Conservation (phyloP, 2,113 vertebrate genomes). For the Penelope pileata region DNA sequence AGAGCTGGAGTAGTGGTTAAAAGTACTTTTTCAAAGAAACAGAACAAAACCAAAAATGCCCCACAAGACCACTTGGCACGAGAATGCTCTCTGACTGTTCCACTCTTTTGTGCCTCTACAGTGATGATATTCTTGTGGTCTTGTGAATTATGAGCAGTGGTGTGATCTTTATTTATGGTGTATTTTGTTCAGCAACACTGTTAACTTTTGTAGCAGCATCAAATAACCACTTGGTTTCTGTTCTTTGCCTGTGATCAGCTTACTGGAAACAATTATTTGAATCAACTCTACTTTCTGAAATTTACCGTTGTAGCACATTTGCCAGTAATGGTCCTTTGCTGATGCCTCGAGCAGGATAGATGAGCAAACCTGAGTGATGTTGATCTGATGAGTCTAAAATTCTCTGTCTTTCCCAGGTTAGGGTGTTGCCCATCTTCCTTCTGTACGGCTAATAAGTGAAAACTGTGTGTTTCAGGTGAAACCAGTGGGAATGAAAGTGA, state of each 20-base stretch:
- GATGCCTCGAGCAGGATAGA: background rate
- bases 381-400: background rate
- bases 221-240: background rate
- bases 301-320: background rate
- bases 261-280: background rate
- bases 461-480: conserved; percentile 85
- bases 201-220: background rate
- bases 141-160: background rate
- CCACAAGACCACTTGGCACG: background rate
- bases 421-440: conserved; percentile 33
- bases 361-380: background rate
- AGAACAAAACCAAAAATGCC: background rate
- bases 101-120: background rate
- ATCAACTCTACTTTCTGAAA: background rate
- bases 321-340: background rate
- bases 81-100: background rate
- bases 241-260: background rate
- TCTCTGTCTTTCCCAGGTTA: conserved; percentile 8
- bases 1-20: background rate
- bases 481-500: conserved; percentile 94
- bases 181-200: background rate
- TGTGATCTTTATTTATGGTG: background rate
- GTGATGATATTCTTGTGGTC: background rate
- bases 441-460: conserved; percentile 22
- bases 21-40: background rate